These are phyloP conservation scores for Dasypogon diadema DNA, from an alignment of 2,888 invertebrate genomes.

Conservation along the genomic window DNA sequence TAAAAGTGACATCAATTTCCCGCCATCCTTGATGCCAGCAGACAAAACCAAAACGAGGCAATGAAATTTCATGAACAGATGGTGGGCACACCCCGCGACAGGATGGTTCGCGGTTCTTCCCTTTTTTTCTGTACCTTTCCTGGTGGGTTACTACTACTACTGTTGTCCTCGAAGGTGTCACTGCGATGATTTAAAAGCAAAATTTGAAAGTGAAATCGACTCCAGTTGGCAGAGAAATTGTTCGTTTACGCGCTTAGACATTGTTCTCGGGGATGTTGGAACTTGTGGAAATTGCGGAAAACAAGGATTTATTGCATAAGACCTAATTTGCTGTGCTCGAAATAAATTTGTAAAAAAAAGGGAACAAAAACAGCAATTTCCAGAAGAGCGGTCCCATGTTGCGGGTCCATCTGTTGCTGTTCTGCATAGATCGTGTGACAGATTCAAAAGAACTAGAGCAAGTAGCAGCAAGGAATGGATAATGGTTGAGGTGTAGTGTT, in stretches of 20 bases:
- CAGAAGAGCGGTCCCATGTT: background rate
- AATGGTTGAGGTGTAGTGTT: slow-evolving; percentile 7
- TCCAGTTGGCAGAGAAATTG: background rate
- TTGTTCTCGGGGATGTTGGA: background rate
- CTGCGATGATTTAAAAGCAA: slow-evolving; percentile 22
- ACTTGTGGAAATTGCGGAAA: background rate
- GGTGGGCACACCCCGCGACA: slow-evolving; percentile 14
- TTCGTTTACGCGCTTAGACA: background rate
- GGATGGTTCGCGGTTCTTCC: slow-evolving; percentile 15
- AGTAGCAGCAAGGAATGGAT: no score
- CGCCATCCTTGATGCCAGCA: slow-evolving; percentile 23
- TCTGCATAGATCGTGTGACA: background rate
- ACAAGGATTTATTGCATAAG: background rate
- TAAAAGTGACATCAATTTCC: slow-evolving; percentile 48
- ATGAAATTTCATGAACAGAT: slow-evolving; percentile 45
- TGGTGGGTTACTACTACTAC: background rate
- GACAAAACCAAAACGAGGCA: slow-evolving; percentile 19
- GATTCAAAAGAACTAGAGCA: slow-evolving; percentile 1
- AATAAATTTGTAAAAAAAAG: background rate
- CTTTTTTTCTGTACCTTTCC: slow-evolving; percentile 2
- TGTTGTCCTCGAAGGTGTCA: slow-evolving; percentile 19
- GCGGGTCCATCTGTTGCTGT: background rate
- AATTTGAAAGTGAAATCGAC: slow-evolving; percentile 40
- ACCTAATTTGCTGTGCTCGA: background rate
- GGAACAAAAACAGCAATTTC: background rate